phyloP scores from a whole-genome alignment of 2,113 vertebrate genomes.

The Diadophis punctatus region DNA sequence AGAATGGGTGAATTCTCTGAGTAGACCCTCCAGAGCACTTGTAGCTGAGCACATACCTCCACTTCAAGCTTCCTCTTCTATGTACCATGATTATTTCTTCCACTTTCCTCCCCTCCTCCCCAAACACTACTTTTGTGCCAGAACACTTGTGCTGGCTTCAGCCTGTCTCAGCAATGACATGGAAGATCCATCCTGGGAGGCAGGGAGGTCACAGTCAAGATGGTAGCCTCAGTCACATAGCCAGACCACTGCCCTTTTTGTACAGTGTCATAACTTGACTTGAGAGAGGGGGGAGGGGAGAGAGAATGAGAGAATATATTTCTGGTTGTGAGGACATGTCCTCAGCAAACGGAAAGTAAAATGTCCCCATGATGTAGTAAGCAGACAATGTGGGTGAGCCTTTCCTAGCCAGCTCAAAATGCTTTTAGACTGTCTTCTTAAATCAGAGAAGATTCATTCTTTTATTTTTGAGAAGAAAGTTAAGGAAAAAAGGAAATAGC shows the following conservation, averaged over 20 bases:
- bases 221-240: neutral
- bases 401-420: rapidly evolving
- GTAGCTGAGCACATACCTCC: neutral
- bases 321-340: neutral
- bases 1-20: neutral
- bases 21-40: neutral
- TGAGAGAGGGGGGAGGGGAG: neutral
- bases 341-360: neutral
- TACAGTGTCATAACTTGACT: neutral
- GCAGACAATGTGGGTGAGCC: neutral
- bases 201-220: neutral
- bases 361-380: neutral
- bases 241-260: neutral
- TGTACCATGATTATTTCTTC: neutral
- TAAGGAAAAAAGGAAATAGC: neutral
- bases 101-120: neutral
- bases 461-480: neutral
- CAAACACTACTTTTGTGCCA: neutral
- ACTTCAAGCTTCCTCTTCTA: neutral
- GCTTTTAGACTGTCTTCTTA: neutral
- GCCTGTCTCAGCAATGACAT: neutral
- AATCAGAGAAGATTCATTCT: neutral
- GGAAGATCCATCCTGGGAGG: neutral
- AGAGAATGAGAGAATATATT: neutral
- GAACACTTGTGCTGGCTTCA: neutral